These are phyloP conservation scores for Drosophila novamexicana DNA, from an alignment of 1,140 invertebrate genomes.

Conservation along the genomic window DNA sequence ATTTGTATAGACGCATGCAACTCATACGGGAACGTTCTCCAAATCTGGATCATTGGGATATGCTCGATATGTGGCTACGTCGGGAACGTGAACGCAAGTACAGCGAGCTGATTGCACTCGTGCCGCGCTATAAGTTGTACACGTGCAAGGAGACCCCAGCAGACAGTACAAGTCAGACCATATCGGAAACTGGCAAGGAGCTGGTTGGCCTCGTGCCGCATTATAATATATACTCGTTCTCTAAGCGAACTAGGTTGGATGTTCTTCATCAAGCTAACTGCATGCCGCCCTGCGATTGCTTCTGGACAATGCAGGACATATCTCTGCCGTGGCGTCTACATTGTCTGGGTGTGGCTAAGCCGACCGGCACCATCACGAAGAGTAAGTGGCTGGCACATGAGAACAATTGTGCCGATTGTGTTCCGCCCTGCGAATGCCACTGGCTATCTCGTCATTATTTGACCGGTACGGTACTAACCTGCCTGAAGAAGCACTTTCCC, in stretches of 20 bases:
- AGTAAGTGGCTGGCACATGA: conserved; percentile 52
- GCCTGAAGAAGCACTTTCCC: conserved; percentile 59
- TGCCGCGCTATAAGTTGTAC: neutral
- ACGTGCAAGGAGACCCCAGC: neutral
- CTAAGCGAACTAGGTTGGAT: neutral
- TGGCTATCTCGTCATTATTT: conserved; percentile 68
- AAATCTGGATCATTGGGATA: conserved; percentile 65
- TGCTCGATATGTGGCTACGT: conserved; percentile 55
- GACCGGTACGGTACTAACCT: conserved; percentile 63
- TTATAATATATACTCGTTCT: conserved; percentile 33
- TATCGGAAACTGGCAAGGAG: neutral
- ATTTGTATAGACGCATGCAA: conserved; percentile 64
- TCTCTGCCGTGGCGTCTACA: conserved; percentile 49
- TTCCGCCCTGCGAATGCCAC: conserved; percentile 65
- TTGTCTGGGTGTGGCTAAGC: conserved; percentile 8
- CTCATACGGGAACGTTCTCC: conserved; percentile 42
- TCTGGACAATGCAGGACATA: conserved; percentile 45
- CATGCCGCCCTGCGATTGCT: conserved; percentile 66
- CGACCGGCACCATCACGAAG: conserved; percentile 19
- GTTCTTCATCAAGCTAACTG: conserved; percentile 2
- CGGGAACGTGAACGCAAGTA: conserved; percentile 54
- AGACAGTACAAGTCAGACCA: neutral
- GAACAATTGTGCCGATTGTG: conserved; percentile 34
- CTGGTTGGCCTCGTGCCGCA: conserved; percentile 30
- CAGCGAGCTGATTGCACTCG: conserved; percentile 13